Evolutionary conservation across 2,888 invertebrate genomes (phyloP).

Genomic region (Exocentrus adspersus): DNA sequence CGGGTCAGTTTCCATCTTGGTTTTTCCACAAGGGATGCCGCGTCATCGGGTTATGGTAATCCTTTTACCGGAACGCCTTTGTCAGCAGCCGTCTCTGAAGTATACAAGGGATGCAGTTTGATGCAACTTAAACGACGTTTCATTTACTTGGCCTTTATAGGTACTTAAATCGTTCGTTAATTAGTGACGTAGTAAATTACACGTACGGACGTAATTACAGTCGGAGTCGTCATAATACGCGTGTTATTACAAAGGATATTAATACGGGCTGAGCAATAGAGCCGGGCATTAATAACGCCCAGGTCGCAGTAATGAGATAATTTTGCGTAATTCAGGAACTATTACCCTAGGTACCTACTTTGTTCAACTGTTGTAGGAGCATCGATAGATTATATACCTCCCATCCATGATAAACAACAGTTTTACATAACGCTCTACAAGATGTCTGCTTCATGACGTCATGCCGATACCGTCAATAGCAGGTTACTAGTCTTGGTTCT

Average conservation of each 20-base stretch:
- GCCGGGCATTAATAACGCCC: neutral
- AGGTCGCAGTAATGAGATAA: neutral
- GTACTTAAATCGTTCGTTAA: neutral
- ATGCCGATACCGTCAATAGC: too few species aligned
- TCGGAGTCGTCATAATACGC: neutral
- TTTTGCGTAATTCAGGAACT: neutral
- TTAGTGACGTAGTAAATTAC: neutral
- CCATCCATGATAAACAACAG: too few species aligned
- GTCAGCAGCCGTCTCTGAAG: too few species aligned
- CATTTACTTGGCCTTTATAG: neutral
- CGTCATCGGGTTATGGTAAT: constrained; percentile 4
- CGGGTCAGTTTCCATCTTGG: constrained; percentile 47
- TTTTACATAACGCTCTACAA: too few species aligned
- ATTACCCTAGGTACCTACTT: neutral
- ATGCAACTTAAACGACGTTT: too few species aligned
- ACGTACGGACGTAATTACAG: neutral
- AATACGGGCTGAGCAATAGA: neutral
- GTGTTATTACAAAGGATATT: neutral
- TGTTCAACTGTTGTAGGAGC: neutral
- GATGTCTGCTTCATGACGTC: too few species aligned
- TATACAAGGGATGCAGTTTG: too few species aligned
- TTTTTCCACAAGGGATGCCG: constrained; percentile 24
- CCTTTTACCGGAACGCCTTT: too few species aligned
- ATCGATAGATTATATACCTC: too few species aligned
- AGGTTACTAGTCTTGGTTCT: too few species aligned